These are phyloP conservation scores for Acanthococcus lagerstroemiae DNA, from an alignment of 2,888 invertebrate species.

Conservation along the genomic window DNA sequence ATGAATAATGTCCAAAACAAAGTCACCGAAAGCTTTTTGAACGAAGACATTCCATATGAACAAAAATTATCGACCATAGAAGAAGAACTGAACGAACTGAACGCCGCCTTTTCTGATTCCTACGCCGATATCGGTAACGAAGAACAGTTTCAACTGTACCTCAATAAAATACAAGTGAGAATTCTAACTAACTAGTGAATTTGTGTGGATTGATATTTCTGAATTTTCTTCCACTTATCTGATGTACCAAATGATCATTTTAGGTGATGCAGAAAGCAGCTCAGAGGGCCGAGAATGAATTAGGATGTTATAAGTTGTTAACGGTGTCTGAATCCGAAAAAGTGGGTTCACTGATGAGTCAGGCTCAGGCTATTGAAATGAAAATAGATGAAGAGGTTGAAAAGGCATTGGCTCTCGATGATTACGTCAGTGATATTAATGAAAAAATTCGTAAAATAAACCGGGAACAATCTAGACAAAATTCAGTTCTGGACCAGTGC, in stretches of 20 bases:
- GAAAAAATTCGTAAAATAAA: conserved; percentile 59
- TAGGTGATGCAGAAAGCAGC: conserved; percentile 36
- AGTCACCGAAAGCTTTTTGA: conserved; percentile 4
- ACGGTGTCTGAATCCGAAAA: conserved; percentile 67
- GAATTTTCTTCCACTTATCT: neutral
- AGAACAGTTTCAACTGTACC: conserved; percentile 69
- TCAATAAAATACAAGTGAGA: conserved; percentile 39
- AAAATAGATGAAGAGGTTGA: conserved; percentile 69
- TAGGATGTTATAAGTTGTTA: conserved; percentile 62
- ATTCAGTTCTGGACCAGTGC: conserved; percentile 54
- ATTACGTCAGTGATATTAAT: conserved; percentile 61
- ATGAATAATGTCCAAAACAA: conserved; percentile 43
- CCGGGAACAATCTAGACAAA: conserved; percentile 55
- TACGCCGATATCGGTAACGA: conserved; percentile 72
- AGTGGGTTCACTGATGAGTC: conserved; percentile 57
- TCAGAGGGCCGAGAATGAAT: conserved; percentile 58
- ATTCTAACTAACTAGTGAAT: neutral
- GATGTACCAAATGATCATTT: no score
- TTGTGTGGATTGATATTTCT: neutral
- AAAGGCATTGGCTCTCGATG: conserved; percentile 60
- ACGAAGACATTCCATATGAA: conserved; percentile 39
- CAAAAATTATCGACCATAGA: conserved; percentile 46
- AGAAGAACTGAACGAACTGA: conserved; percentile 64
- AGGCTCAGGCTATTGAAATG: conserved; percentile 59
- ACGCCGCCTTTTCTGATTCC: conserved; percentile 56